Evolutionary conservation across 2,888 invertebrate species (phyloP), one percentile per base, ranked within the genome.

Genomic region (Rhopalosiphum nymphaeae): DNA sequence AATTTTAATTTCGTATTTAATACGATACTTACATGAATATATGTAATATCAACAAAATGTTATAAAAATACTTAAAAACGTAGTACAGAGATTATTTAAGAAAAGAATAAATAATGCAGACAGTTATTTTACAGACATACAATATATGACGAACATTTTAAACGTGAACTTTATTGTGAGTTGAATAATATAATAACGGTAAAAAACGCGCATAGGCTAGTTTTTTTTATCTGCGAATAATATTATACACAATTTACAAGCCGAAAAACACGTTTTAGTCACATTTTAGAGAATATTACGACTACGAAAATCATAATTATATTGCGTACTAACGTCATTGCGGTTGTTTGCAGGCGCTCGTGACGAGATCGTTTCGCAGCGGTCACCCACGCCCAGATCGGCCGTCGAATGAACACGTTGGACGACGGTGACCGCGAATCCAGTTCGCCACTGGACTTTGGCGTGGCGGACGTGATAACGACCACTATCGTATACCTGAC

Each of bases 361-460:
- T 21, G 53, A 25, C 49, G 88, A 49, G 25, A 25, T 36, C 53
- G 88, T 53, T 86, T 86, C 7, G 29, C 53, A 11, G 26, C 88
- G 56, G 89, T 36, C 78, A 36, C 78, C 36, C 36, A 49, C 61
- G 67, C 9, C 7, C 16, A 56, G 3, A 46, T 61, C 85, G 56
- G 91, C 78, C 53, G 53, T 42, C 91, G 85, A 57, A 91, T 86
- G 91, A 85, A 57, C 29, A 84, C 53, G 84, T 1, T 42, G 21
- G 78, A 10, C 53, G 53, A 42, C 91, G 42, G 29, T 29, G 61
- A 42, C 26, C 2, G 42, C 91, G 84, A 84, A 9, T 29, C 42
- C 84, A 53, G n/a, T 53, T 42, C 78, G 84, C 91, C 90, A 42
- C 56, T 42, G 56, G 89, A 57, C 56, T 56, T 89, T 46, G 49